Evolutionary conservation across 2,797 vertebrate genomes (phyloP).

Genomic region (Denticeps clupeoides): DNA sequence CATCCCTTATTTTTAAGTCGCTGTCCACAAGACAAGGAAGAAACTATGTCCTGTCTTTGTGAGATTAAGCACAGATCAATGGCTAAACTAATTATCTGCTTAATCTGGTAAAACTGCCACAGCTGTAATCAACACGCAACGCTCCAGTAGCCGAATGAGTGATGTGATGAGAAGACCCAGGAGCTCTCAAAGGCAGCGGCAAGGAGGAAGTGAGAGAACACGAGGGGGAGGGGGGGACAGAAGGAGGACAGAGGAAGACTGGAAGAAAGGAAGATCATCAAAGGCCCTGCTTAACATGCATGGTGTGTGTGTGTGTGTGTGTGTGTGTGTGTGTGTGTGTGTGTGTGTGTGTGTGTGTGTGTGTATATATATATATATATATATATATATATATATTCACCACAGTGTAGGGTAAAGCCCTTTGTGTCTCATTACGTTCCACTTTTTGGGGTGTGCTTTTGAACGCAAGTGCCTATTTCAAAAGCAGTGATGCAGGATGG

Average conservation of each 20-base stretch:
- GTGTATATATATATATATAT: too few relatives aligned
- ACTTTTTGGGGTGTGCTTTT: slow-evolving; percentile 1
- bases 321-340: not conserved
- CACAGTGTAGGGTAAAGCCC: not conserved
- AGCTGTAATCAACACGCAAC: not conserved
- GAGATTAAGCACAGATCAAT: slow-evolving; percentile 10
- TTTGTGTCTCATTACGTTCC: slow-evolving; percentile 8
- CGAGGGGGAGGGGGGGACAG: not conserved
- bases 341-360: not conserved
- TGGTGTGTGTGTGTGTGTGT: too few relatives aligned
- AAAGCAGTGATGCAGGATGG: slow-evolving; percentile 3
- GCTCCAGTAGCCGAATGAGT: not conserved
- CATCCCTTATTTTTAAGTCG: not conserved
- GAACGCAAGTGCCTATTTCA: slow-evolving; percentile 1
- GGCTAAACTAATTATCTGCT: slow-evolving; percentile 6
- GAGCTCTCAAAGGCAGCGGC: slow-evolving; percentile 15
- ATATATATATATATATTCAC: slow-evolving; percentile 2
- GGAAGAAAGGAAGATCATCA: slow-evolving; percentile 18
- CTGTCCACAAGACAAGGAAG: too few relatives aligned
- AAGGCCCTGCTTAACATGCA: slow-evolving; percentile 15
- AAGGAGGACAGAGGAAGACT: not conserved
- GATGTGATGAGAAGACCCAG: slow-evolving; percentile 1
- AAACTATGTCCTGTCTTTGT: not conserved
- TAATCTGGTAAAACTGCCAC: slow-evolving; percentile 5
- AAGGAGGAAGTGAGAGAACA: not conserved